Conservation (phyloP, 2,113 vertebrate genomes). For the Podarcis muralis region DNA sequence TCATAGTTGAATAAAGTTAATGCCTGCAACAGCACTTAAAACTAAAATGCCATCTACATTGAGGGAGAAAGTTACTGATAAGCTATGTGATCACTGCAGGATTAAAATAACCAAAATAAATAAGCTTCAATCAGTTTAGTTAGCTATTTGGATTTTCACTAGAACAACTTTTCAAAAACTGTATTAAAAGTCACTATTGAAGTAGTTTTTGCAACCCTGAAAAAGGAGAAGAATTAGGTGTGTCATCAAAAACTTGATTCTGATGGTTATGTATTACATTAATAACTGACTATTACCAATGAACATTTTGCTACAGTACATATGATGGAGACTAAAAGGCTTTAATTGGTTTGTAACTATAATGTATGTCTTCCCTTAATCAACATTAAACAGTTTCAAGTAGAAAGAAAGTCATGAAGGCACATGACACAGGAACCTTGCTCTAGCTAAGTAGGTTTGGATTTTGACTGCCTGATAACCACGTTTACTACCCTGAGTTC, state of each 20-base stretch:
- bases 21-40: neutral
- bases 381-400: neutral
- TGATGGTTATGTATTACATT: neutral
- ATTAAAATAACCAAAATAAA: neutral
- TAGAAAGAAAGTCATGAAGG: neutral
- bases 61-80: neutral
- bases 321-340: neutral
- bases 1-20: neutral
- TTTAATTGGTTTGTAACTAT: neutral
- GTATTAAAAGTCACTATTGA: neutral
- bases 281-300: neutral
- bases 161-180: neutral
- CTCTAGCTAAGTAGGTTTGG: neutral
- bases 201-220: neutral
- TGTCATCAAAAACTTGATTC: neutral
- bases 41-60: neutral
- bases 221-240: neutral
- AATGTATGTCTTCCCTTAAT: neutral
- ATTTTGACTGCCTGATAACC: neutral
- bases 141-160: neutral
- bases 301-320: neutral
- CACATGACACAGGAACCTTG: neutral
- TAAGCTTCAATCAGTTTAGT: neutral
- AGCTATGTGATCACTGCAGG: neutral
- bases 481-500: neutral